Evolutionary conservation across 2,888 invertebrate species (phyloP).

Genomic region (Blastobasis lacticolella): DNA sequence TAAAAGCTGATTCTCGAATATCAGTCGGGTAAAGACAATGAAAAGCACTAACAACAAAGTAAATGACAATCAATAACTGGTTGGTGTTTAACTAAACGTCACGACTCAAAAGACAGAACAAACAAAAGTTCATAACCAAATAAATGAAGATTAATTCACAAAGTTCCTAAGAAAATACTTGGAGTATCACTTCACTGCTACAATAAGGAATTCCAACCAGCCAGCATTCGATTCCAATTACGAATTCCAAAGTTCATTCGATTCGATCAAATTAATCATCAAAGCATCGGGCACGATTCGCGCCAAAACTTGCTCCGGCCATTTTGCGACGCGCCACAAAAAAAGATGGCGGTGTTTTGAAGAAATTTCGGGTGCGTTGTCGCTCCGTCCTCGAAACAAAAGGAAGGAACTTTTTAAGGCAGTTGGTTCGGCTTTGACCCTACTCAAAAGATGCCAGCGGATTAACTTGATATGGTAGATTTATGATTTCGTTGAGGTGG

Average conservation of each 20-base stretch:
- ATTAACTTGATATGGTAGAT: conserved; percentile 15
- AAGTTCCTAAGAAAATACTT: too few relatives aligned
- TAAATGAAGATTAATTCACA: too few relatives aligned
- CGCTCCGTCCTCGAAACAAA: conserved; percentile 24
- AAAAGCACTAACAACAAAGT: too few relatives aligned
- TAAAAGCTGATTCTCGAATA: too few relatives aligned
- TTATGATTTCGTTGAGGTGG: neutral
- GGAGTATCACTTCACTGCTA: neutral
- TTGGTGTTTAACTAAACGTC: too few relatives aligned
- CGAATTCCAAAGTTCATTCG: conserved; percentile 19
- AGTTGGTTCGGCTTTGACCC: conserved; percentile 31
- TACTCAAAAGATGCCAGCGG: conserved; percentile 28
- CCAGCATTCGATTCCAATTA: conserved; percentile 12
- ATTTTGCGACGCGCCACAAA: conserved; percentile 26
- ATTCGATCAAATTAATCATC: conserved; percentile 18
- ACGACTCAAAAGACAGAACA: too few relatives aligned
- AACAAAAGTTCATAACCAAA: too few relatives aligned
- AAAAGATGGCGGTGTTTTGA: conserved; percentile 33
- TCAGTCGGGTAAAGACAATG: too few relatives aligned
- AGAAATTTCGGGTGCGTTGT: conserved; percentile 28
- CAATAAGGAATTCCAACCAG: conserved; percentile 5
- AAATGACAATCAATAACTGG: too few relatives aligned
- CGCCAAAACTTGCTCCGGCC: conserved; percentile 26
- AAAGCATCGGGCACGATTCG: conserved; percentile 21
- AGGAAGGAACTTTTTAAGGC: conserved; percentile 27